phyloP scores from a whole-genome alignment of 2,797 vertebrate species.

The Girardinus metallicus region DNA sequence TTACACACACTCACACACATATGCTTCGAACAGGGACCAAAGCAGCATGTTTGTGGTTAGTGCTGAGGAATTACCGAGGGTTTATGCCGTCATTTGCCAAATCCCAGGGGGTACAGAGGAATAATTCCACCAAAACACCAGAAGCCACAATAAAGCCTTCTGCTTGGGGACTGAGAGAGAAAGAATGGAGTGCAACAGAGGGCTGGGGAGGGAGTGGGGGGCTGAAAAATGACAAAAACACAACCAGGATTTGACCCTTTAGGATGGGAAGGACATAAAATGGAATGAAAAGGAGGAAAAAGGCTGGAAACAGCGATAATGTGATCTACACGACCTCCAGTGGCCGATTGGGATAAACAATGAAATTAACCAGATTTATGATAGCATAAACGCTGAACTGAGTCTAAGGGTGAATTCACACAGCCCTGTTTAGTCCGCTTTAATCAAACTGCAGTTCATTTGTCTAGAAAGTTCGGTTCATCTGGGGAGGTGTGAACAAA shows the following conservation, averaged over 20 bases:
- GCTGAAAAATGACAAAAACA: slow-evolving; percentile 30
- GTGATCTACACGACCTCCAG: slow-evolving; percentile 26
- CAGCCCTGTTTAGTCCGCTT: too few relatives aligned
- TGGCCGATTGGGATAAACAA: slow-evolving; percentile 28
- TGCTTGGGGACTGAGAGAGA: slow-evolving; percentile 55
- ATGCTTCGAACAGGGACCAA: slow-evolving; percentile 19
- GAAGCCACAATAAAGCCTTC: slow-evolving; percentile 71
- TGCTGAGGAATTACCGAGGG: slow-evolving; percentile 62
- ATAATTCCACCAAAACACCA: slow-evolving; percentile 66
- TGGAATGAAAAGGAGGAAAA: slow-evolving; percentile 1
- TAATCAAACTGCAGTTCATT: too few relatives aligned
- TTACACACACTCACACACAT: slow-evolving; percentile 26
- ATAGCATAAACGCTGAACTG: not conserved
- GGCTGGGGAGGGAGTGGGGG: slow-evolving; percentile 6
- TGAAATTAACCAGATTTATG: not conserved
- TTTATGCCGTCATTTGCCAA: slow-evolving; percentile 66
- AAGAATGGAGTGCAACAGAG: slow-evolving; percentile 52
- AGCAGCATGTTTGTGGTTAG: slow-evolving; percentile 65
- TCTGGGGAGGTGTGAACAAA: too few relatives aligned
- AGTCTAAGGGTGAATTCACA: too few relatives aligned
- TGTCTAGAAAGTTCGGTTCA: too few relatives aligned
- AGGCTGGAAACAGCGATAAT: slow-evolving; percentile 1
- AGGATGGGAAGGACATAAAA: slow-evolving; percentile 13
- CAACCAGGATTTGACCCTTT: slow-evolving; percentile 35
- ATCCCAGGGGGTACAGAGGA: slow-evolving; percentile 64